Percentiles rank a stretch among this genome's conserved stretches.
phyloP scores from a whole-genome alignment of 2,888 invertebrate species.

The Apotomis betuletana region DNA sequence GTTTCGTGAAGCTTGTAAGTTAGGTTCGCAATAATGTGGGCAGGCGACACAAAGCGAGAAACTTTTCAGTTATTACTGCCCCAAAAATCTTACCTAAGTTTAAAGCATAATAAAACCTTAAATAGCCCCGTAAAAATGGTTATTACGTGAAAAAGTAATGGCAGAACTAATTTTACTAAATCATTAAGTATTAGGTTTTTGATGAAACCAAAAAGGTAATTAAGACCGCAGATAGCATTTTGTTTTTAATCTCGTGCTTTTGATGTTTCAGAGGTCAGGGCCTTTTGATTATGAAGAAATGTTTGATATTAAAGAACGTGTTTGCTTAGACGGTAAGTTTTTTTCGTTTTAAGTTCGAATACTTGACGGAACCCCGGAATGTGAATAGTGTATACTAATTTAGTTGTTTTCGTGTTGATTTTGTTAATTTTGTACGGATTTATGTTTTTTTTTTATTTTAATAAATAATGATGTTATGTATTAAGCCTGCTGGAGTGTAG shows the following conservation, averaged over 20 bases:
- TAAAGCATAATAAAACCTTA: background rate
- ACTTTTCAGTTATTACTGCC: conserved; percentile 17
- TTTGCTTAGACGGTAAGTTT: too few relatives aligned
- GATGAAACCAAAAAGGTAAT: conserved; percentile 16
- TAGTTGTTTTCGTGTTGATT: too few relatives aligned
- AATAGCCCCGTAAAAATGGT: conserved; percentile 12
- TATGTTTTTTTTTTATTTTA: too few relatives aligned
- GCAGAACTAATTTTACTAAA: background rate
- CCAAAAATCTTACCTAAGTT: conserved; percentile 5
- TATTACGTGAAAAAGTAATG: conserved; percentile 5
- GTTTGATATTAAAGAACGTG: background rate
- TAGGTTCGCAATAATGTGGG: background rate
- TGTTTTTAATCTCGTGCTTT: conserved; percentile 7
- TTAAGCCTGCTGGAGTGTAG: too few relatives aligned
- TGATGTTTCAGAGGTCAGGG: background rate
- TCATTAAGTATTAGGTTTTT: conserved; percentile 4
- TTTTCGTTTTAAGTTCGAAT: too few relatives aligned
- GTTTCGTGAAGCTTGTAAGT: conserved; percentile 1
- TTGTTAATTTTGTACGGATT: too few relatives aligned
- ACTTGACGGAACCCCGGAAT: too few relatives aligned
- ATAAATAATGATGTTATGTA: too few relatives aligned
- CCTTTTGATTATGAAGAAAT: background rate
- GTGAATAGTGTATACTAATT: too few relatives aligned
- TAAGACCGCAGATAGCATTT: background rate
- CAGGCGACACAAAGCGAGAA: conserved; percentile 9